Conservation (phyloP, 2,113 vertebrate species). For the Microtus oregoni region DNA sequence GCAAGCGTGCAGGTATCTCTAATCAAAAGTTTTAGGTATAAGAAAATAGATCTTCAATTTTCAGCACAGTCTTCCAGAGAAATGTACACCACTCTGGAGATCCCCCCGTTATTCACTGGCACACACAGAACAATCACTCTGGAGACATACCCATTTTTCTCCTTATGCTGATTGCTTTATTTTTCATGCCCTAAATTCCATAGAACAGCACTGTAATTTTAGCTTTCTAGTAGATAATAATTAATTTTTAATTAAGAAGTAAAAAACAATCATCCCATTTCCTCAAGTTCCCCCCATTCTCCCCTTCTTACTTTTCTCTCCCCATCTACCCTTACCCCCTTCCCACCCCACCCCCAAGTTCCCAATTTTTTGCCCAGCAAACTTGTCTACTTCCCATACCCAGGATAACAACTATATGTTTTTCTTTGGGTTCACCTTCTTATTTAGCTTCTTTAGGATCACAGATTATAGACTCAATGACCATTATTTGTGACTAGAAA, state of each 20-base stretch:
- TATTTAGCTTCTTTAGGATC: too few species aligned
- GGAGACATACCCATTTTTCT: not conserved
- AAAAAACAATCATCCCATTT: too few species aligned
- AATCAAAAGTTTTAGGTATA: not conserved
- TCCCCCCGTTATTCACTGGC: not conserved
- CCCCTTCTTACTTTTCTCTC: too few species aligned
- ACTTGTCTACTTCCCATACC: too few species aligned
- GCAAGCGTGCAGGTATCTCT: not conserved
- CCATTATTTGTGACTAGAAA: too few species aligned
- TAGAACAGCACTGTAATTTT: not conserved
- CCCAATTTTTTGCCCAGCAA: too few species aligned
- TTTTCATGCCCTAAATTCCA: not conserved
- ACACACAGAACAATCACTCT: not conserved
- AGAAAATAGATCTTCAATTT: not conserved
- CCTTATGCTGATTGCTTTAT: not conserved
- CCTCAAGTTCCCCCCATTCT: too few species aligned
- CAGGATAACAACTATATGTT: too few species aligned
- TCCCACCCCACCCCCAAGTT: too few species aligned
- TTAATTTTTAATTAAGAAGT: not conserved
- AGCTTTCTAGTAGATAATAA: not conserved
- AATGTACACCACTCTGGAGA: not conserved
- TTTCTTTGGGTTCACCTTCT: too few species aligned
- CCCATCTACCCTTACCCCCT: too few species aligned
- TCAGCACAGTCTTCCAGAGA: not conserved
- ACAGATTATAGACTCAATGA: too few species aligned